phyloP scores from a whole-genome alignment of 64 coral and sea anemone genomes.

The Pocillopora damicornis region DNA sequence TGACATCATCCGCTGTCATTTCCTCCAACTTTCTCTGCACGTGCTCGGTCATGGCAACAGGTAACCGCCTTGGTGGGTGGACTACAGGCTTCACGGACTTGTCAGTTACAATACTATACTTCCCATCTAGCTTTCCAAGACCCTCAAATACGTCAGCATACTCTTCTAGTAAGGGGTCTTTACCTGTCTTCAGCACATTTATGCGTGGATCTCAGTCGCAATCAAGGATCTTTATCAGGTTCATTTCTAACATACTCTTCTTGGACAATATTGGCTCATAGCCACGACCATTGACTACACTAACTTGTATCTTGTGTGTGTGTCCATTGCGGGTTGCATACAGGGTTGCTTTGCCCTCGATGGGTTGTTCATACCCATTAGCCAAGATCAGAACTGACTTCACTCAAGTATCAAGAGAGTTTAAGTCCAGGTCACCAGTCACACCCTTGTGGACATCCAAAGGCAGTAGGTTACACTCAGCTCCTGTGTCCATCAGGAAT shows the following conservation, averaged over 20 bases:
- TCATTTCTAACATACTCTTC: slow-evolving; percentile 18
- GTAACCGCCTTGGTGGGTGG: slow-evolving; percentile 26
- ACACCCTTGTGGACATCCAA: slow-evolving; percentile 38
- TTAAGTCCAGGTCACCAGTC: slow-evolving; percentile 27
- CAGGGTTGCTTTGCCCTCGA: slow-evolving; percentile 31
- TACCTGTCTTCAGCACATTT: neutral
- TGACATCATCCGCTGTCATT: neutral
- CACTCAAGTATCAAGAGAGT: neutral
- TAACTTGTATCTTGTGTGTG: neutral
- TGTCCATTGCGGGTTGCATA: slow-evolving; percentile 20
- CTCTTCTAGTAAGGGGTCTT: slow-evolving; percentile 14
- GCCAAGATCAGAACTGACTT: slow-evolving; percentile 33
- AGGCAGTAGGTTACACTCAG: slow-evolving; percentile 35
- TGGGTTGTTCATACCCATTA: slow-evolving; percentile 17
- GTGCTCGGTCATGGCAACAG: slow-evolving; percentile 21
- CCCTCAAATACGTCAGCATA: slow-evolving; percentile 34
- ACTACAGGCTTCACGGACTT: slow-evolving; percentile 30
- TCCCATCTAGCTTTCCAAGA: slow-evolving; percentile 16
- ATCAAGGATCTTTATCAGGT: slow-evolving; percentile 4
- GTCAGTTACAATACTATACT: slow-evolving; percentile 26
- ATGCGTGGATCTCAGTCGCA: neutral
- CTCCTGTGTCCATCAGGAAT: slow-evolving; percentile 13
- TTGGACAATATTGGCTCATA: slow-evolving; percentile 45
- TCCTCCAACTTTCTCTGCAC: neutral
- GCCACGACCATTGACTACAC: slow-evolving; percentile 10